Conservation (phyloP, 2,113 vertebrate genomes). For the Monarcha castaneiventris region DNA sequence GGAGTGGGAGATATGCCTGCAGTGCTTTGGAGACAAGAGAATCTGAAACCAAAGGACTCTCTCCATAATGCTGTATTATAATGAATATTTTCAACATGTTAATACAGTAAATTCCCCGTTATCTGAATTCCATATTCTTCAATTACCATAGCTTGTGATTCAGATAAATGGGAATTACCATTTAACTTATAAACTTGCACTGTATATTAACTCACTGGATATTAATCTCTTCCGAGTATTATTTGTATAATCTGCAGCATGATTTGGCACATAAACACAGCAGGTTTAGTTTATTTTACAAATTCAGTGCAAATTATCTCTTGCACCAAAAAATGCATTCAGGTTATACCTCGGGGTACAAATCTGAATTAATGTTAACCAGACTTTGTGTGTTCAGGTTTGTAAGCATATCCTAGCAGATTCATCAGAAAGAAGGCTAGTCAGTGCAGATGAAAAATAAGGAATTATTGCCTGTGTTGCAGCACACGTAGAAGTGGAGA, state of each 20-base stretch:
- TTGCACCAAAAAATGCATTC: neutral
- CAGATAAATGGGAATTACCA: neutral
- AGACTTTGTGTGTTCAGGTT: neutral
- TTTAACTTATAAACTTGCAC: neutral
- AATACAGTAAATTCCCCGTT: neutral
- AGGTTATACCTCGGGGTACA: neutral
- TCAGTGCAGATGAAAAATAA: neutral
- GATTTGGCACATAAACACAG: neutral
- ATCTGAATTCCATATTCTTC: slow-evolving; percentile 13
- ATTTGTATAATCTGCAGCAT: neutral
- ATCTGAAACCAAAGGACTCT: neutral
- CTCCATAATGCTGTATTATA: neutral
- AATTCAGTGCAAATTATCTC: neutral
- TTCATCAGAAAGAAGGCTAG: neutral
- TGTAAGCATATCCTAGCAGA: neutral
- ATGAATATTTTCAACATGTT: neutral
- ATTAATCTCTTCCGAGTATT: neutral
- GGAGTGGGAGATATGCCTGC: neutral
- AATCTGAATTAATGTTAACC: neutral
- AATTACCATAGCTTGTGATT: neutral
- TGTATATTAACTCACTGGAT: slow-evolving; percentile 1
- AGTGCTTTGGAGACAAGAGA: neutral
- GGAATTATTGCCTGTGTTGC: neutral
- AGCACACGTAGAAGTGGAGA: neutral
- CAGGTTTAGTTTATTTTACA: neutral